Evolutionary conservation across 2,113 vertebrate genomes (phyloP).

Genomic region (Maccullochella peelii): DNA sequence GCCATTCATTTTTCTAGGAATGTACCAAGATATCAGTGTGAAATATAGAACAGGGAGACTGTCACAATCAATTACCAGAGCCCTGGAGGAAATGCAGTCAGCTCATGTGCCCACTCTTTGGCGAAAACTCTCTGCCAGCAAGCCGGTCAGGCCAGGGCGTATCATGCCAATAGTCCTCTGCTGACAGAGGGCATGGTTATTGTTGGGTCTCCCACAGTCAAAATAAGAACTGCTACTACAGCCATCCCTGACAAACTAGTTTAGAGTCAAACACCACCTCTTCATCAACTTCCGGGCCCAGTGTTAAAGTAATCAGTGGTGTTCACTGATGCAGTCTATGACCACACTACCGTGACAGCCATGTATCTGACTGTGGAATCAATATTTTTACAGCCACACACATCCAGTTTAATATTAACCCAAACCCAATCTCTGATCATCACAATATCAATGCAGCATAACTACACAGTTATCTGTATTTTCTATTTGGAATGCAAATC

Average conservation of each 20-base stretch:
- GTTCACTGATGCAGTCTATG: neutral
- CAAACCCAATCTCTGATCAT: neutral
- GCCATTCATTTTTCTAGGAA: slow-evolving; percentile 66
- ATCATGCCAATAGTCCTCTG: slow-evolving; percentile 22
- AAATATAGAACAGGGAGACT: slow-evolving; percentile 71
- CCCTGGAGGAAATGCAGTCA: slow-evolving; percentile 59
- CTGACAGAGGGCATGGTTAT: slow-evolving; percentile 7
- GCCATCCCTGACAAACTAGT: slow-evolving; percentile 10
- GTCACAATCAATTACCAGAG: slow-evolving; percentile 74
- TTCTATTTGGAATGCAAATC: slow-evolving; percentile 12
- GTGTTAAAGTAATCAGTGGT: neutral
- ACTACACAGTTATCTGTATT: neutral
- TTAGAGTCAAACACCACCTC: slow-evolving; percentile 11
- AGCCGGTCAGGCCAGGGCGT: neutral
- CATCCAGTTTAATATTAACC: neutral
- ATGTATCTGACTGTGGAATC: neutral
- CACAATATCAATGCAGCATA: neutral
- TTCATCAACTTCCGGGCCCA: neutral
- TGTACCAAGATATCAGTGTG: slow-evolving; percentile 69
- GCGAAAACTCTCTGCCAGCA: slow-evolving; percentile 47
- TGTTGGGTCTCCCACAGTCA: neutral
- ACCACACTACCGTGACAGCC: neutral
- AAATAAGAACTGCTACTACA: slow-evolving; percentile 1
- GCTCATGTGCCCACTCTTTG: slow-evolving; percentile 49
- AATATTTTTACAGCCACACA: neutral